A percentile compares a stretch with the other conserved stretches of the same genome.
Evolutionary conservation across 2,113 vertebrate species (phyloP).

Genomic region (Cochlearius cochlearius): DNA sequence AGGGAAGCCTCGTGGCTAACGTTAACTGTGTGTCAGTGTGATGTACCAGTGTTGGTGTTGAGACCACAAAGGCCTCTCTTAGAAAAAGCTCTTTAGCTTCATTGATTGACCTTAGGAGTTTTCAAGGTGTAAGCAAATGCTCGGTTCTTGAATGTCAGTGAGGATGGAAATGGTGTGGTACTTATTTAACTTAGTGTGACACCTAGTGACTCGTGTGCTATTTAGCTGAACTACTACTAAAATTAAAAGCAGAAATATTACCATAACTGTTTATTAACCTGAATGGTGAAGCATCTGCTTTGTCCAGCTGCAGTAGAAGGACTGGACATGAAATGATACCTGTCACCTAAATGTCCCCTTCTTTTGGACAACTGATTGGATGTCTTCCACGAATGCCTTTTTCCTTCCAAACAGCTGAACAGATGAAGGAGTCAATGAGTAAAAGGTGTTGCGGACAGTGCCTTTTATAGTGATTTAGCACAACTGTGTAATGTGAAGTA

Average conservation of each 20-base stretch:
- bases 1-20: not conserved
- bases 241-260: not conserved
- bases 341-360: not conserved
- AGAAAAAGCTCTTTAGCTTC: not conserved
- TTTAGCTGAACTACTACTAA: not conserved
- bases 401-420: not conserved
- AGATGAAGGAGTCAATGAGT: not conserved
- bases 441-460: not conserved
- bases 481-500: not conserved
- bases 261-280: not conserved
- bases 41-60: not conserved
- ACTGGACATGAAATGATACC: not conserved
- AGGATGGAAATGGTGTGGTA: not conserved
- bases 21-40: not conserved
- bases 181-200: not conserved
- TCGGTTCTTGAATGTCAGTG: not conserved
- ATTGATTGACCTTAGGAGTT: not conserved
- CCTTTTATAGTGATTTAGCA: not conserved
- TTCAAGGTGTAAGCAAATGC: not conserved
- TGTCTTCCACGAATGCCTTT: not conserved
- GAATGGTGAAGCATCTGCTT: not conserved
- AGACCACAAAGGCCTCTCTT: not conserved
- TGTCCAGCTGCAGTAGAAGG: not conserved
- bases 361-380: not conserved
- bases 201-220: not conserved